These are phyloP conservation scores for Helogale parvula DNA, from an alignment of 2,113 vertebrate species.

Conservation along the genomic window DNA sequence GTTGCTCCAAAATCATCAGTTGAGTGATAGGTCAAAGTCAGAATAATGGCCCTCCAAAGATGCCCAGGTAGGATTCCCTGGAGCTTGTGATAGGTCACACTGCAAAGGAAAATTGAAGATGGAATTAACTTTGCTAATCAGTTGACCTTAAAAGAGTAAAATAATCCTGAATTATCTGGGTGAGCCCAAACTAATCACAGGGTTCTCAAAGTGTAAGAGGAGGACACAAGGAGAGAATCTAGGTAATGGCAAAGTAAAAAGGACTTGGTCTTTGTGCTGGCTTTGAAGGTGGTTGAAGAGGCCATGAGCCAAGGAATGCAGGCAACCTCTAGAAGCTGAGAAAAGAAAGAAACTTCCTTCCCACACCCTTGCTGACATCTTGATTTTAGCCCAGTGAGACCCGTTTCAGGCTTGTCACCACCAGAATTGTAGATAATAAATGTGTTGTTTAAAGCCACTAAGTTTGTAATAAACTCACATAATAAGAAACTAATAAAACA, in stretches of 20 bases:
- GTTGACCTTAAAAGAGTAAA: not conserved
- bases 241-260: not conserved
- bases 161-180: not conserved
- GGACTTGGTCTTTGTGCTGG: not conserved
- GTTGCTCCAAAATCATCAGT: not conserved
- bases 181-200: not conserved
- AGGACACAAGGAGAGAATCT: too few relatives aligned
- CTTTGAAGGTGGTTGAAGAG: not conserved
- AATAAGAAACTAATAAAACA: not conserved
- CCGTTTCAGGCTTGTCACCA: not conserved
- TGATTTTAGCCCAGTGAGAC: not conserved
- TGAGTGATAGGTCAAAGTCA: not conserved
- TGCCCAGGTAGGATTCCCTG: not conserved
- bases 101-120: not conserved
- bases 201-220: not conserved
- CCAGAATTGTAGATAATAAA: not conserved
- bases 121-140: not conserved
- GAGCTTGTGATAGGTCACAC: not conserved
- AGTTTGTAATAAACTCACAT: not conserved
- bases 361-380: not conserved
- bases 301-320: not conserved
- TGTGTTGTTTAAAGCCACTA: not conserved
- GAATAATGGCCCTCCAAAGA: not conserved
- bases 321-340: not conserved
- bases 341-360: not conserved